Percentiles rank a stretch among this genome's conserved stretches.
phyloP scores from a whole-genome alignment of 2,888 invertebrate genomes.

The Microplitis manilae region DNA sequence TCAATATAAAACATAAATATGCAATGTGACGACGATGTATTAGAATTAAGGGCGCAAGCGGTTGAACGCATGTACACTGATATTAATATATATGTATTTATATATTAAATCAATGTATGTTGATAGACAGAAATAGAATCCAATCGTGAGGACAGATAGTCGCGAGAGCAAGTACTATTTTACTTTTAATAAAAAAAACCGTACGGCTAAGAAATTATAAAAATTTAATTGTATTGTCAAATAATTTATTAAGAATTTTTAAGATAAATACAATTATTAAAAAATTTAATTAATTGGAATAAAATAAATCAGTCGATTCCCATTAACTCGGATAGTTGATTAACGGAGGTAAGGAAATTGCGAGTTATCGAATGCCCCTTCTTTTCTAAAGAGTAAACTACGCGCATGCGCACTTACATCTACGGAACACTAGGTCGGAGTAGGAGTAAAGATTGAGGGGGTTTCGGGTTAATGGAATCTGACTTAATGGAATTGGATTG shows the following conservation, averaged over 20 bases:
- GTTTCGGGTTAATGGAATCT: no score
- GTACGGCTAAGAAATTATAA: conserved; percentile 19
- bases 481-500: no score
- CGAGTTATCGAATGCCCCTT: no score
- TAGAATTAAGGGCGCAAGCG: conserved; percentile 37
- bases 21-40: conserved; percentile 21
- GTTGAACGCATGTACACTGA: conserved; percentile 41
- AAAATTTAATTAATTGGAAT: not conserved
- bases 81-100: conserved; percentile 29
- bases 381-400: no score
- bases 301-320: not conserved
- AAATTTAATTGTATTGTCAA: not conserved
- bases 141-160: conserved; percentile 61
- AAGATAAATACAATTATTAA: conserved; percentile 7
- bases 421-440: no score
- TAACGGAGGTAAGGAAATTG: no score
- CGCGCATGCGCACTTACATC: no score
- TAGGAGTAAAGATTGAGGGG: no score
- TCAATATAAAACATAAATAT: conserved; percentile 24
- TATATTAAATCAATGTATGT: conserved; percentile 39
- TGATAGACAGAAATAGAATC: conserved; percentile 43
- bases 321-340: no score
- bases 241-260: not conserved
- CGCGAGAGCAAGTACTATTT: conserved; percentile 59
- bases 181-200: conserved; percentile 24